Base-by-base conservation (phyloP, 2,797 vertebrate species). In the Sciaenops ocellatus region DNA sequence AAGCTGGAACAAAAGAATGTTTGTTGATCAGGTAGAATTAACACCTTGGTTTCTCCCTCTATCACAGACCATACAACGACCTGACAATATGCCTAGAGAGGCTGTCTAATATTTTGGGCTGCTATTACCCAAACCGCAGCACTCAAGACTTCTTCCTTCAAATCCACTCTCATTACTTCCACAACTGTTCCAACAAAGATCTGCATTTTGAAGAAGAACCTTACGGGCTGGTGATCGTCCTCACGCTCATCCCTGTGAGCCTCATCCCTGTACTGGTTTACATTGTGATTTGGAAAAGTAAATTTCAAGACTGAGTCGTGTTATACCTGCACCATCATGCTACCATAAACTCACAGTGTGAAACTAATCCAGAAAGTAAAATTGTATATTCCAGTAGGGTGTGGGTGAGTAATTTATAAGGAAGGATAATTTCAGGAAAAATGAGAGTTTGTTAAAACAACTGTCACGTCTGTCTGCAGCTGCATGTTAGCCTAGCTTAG, bases 241-340 rank as follows among this genome's bases (percentile, higher is more conserved):
- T 95, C 69, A 95, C 95, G 0, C 85, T 95, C 54, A 28, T 94
- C 63, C 93, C 94, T 0, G 90, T 96, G 16, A 80, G 85, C 80
- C 30, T 95, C 54, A 91, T 95, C 66, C 94, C 94, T 0, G 2
- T 87, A 2, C 86, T 95, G 76, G 91, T 95, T 44, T 94, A 87
- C 61, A 56, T 94, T 67, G 89, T 94, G 17, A 78, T 92, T 3
- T 85, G 86, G 84, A 95, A 89, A 63, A 94, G 87, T 46, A 90
- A 86, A 28, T 50, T 73, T 34, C 73, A 78, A 12, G 75, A 92
- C 2, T 87, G 78, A 85, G 61, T 3, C 2, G 0, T 18, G 41
- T 17, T 10, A n/a, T 6, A 59, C 24, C 10, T 24, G 20, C 42
- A 44, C 42, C 13, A 4, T 44, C 42, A 44, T 38, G 34, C 34